Percentiles rank a stretch among this genome's conserved stretches.
phyloP scores from a whole-genome alignment of 2,888 invertebrate genomes.

The Therioaphis trifolii region DNA sequence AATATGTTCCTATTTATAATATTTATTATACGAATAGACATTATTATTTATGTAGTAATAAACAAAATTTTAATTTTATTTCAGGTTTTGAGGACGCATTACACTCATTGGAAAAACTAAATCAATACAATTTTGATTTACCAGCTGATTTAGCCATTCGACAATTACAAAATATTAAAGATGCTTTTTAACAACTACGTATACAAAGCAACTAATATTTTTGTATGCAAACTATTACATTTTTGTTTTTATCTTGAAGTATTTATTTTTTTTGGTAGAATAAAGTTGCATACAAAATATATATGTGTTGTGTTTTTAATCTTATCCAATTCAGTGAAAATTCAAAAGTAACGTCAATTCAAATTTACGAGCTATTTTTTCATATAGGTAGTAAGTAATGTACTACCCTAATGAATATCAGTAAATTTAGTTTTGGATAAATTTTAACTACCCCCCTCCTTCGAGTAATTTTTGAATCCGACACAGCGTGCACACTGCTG shows the following conservation, averaged over 20 bases:
- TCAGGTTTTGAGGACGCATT: constrained; percentile 94
- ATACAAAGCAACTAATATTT: constrained; percentile 26
- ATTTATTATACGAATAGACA: too few relatives aligned
- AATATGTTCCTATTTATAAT: too few relatives aligned
- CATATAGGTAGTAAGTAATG: too few relatives aligned
- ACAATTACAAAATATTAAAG: constrained; percentile 97
- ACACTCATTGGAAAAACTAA: constrained; percentile 87
- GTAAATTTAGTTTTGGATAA: too few relatives aligned
- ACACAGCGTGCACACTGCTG: too few relatives aligned
- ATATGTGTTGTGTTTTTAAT: neutral
- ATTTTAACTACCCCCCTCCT: too few relatives aligned
- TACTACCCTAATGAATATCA: too few relatives aligned
- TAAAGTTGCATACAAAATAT: constrained; percentile 16
- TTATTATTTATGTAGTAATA: too few relatives aligned
- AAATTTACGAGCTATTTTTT: too few relatives aligned
- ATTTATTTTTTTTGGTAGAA: constrained; percentile 49
- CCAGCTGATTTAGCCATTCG: constrained; percentile 96
- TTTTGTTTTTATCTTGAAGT: neutral
- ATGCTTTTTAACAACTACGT: constrained; percentile 76
- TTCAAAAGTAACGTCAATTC: too few relatives aligned
- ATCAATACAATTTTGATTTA: constrained; percentile 87
- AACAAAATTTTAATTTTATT: constrained; percentile 65
- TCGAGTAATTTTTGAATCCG: too few relatives aligned
- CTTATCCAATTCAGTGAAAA: neutral
- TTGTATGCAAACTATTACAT: constrained; percentile 13